Evolutionary conservation across 2,113 vertebrate genomes (phyloP).

Genomic region (Stercorarius parasiticus): DNA sequence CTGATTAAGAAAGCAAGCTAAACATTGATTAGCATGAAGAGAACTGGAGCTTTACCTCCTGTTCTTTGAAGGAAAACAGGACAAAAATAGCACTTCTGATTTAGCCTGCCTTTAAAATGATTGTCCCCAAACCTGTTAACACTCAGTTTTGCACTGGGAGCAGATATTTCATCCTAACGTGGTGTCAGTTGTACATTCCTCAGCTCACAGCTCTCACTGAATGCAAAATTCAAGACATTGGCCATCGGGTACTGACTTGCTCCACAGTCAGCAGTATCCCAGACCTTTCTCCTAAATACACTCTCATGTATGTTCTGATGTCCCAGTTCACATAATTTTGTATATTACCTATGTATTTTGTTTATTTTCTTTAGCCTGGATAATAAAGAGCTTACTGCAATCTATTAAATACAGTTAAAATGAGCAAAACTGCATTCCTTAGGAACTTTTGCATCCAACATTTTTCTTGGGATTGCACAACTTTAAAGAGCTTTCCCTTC

Average conservation of each 20-base stretch:
- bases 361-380: neutral
- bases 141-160: neutral
- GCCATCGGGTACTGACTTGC: neutral
- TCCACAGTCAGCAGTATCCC: neutral
- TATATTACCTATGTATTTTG: neutral
- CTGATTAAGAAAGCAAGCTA: neutral
- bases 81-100: neutral
- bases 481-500: neutral
- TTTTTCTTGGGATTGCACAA: neutral
- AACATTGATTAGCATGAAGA: neutral
- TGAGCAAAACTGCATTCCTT: neutral
- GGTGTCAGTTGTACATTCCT: neutral
- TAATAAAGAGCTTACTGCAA: neutral
- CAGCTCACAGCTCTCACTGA: neutral
- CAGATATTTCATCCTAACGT: neutral
- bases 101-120: neutral
- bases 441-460: neutral
- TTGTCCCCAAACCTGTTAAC: neutral
- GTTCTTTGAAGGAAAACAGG: neutral
- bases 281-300: neutral
- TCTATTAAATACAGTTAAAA: neutral
- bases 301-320: neutral
- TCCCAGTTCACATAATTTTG: neutral
- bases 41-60: neutral
- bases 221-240: neutral